Evolutionary conservation across 2,797 vertebrate genomes (phyloP), one percentile per base, ranked within the genome.

Genomic region (Sternarchorhynchus goeldii): DNA sequence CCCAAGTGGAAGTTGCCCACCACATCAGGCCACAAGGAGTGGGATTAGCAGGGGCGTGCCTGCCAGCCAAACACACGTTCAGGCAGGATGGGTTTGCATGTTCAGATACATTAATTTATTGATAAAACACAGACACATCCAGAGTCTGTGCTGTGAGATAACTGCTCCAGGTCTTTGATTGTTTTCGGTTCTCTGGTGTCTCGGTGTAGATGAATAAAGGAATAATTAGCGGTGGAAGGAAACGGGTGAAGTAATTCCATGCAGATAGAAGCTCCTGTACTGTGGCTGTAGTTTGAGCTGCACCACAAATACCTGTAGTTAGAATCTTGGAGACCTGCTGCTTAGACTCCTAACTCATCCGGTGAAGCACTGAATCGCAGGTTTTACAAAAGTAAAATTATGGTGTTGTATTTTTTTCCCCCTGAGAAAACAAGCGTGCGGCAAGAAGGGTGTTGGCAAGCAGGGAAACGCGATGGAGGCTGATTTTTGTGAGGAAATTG

Each of bases 181-280:
- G 25, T 25, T 25, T 25, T 25, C 25, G 0, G 25, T 25, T 25
- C 25, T 25, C 25, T 25, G 39, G 6, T 3, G 10, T 1, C 6
- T 41, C 39, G 10, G 10, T 41, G 39, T 41, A 8, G 39, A 41
- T 41, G 39, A 41, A 7, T 41, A 41, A 41, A 6, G 1, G 39
- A 41, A 41, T 41, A 41, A 18, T 32, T 41, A 67, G 56, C 7
- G 12, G 16, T 6, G 25, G 84, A 78, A 56, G 81, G 72, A 73
- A 78, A 78, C 56, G 73, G 74, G 74, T 62, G 63, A 83, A 81
- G 68, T 86, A 88, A 89, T 90, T 88, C 84, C 71, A 70, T 73
- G 45, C 80, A 56, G 56, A 78, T 53, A 84, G 71, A 79, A 62
- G 45, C 85, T 36, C 31, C 55, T 69, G 55, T 73, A 79, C 32